A percentile compares a stretch with the other conserved stretches of the same genome.
Conservation (phyloP, 2,113 vertebrate species). For the Eptesicus fuscus region DNA sequence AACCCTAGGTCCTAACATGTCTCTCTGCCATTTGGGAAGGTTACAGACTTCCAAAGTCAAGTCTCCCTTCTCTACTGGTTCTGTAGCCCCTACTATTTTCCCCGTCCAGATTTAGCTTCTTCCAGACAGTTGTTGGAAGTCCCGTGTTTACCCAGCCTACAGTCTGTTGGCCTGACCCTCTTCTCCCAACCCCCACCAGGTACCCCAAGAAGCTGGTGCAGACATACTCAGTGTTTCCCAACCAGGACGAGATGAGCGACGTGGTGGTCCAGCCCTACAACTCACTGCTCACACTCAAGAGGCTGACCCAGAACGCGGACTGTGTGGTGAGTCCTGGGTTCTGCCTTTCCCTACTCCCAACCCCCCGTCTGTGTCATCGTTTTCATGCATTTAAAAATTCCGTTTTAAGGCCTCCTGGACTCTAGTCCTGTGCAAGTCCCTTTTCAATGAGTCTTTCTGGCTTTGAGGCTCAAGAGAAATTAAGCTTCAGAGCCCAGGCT, state of each 20-base stretch:
- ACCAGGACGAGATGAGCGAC: conserved; percentile 99
- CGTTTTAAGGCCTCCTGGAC: background rate
- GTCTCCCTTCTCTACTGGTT: background rate
- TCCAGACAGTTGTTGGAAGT: background rate
- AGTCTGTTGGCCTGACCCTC: background rate
- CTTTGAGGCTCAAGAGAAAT: background rate
- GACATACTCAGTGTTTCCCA: conserved; percentile 98
- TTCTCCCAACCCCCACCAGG: background rate
- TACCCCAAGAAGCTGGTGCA: conserved; percentile 99
- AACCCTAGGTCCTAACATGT: background rate
- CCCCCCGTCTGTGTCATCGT: background rate
- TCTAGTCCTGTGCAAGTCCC: background rate
- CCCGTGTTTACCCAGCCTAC: background rate
- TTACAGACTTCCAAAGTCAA: background rate
- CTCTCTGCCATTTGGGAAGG: background rate
- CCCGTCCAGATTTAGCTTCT: background rate
- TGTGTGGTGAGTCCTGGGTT: conserved; percentile 87
- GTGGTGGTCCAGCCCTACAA: conserved; percentile 99
- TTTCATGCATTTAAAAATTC: background rate
- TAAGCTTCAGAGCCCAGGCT: background rate
- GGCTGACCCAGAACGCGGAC: conserved; percentile 97
- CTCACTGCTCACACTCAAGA: conserved; percentile 95
- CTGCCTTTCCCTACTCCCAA: background rate
- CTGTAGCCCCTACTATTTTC: background rate
- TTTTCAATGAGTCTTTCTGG: background rate